Percentiles rank a stretch among this genome's conserved stretches.
Evolutionary conservation across 2,797 vertebrate genomes (phyloP).

Genomic region (Leucoraja ocellata): DNA sequence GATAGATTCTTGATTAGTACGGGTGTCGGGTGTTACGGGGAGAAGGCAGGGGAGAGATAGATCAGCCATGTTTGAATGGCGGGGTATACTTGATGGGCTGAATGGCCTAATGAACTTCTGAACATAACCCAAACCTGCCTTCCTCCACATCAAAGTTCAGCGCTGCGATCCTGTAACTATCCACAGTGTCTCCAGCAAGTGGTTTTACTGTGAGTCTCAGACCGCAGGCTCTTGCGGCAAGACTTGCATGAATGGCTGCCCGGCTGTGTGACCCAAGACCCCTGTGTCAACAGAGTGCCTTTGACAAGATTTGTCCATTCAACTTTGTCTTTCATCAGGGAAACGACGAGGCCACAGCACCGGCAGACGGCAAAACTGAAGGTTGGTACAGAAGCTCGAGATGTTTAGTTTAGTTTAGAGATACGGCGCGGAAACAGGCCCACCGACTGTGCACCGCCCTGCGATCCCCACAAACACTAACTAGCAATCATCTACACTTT

Average conservation of each 20-base stretch:
- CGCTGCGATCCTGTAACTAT: not conserved
- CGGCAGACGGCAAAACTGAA: slow-evolving; percentile 60
- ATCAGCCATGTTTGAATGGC: too few species aligned
- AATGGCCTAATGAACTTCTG: too few species aligned
- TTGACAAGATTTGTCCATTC: not conserved
- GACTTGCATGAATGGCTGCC: slow-evolving; percentile 42
- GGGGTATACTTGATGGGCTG: too few species aligned
- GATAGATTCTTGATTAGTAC: too few species aligned
- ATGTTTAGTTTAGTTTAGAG: too few species aligned
- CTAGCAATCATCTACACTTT: too few species aligned
- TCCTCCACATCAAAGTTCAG: not conserved
- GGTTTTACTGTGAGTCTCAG: not conserved
- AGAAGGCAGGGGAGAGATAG: too few species aligned
- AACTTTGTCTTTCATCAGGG: slow-evolving; percentile 53
- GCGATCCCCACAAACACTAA: too few species aligned
- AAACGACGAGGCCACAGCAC: slow-evolving; percentile 63
- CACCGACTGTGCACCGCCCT: too few species aligned
- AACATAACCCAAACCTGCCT: not conserved
- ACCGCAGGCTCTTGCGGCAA: slow-evolving; percentile 44
- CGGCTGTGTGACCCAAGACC: not conserved
- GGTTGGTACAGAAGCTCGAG: slow-evolving; percentile 60
- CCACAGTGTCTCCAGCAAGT: not conserved
- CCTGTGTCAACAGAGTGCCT: not conserved
- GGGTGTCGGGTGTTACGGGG: too few species aligned
- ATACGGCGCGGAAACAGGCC: too few species aligned